These are phyloP conservation scores for Glaucomys volans DNA, from an alignment of 2,113 vertebrate species.

Conservation along the genomic window DNA sequence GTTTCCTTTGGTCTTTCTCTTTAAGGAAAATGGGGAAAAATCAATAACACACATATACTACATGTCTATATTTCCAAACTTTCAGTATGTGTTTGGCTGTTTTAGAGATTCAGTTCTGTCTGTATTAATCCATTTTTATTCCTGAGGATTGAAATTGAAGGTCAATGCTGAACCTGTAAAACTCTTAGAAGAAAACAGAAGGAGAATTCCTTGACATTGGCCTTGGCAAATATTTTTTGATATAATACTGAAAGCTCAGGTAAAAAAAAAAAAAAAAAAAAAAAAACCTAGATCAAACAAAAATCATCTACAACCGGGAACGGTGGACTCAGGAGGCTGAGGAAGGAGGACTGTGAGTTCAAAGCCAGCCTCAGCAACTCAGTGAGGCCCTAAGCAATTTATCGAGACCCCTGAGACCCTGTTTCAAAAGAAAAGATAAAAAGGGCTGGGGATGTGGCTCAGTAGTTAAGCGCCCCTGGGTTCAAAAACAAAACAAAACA, in stretches of 20 bases:
- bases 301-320: no score
- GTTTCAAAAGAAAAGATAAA: no score
- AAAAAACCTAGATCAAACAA: not conserved
- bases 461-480: no score
- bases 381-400: no score
- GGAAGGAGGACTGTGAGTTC: no score
- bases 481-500: no score
- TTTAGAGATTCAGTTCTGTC: not conserved
- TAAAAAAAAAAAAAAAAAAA: not conserved
- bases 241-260: not conserved
- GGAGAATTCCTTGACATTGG: not conserved
- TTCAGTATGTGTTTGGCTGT: not conserved
- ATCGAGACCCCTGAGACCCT: no score
- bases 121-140: not conserved
- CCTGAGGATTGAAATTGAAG: not conserved
- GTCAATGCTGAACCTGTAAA: not conserved
- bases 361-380: no score
- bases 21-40: constrained; percentile 22
- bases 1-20: not conserved
- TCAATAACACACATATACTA: not conserved
- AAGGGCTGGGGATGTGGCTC: no score
- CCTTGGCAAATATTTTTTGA: not conserved
- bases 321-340: no score
- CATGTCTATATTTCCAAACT: not conserved
- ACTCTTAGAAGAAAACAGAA: not conserved